Evolutionary conservation across 2,113 vertebrate species (phyloP).

Genomic region (Salvelinus alpinus): DNA sequence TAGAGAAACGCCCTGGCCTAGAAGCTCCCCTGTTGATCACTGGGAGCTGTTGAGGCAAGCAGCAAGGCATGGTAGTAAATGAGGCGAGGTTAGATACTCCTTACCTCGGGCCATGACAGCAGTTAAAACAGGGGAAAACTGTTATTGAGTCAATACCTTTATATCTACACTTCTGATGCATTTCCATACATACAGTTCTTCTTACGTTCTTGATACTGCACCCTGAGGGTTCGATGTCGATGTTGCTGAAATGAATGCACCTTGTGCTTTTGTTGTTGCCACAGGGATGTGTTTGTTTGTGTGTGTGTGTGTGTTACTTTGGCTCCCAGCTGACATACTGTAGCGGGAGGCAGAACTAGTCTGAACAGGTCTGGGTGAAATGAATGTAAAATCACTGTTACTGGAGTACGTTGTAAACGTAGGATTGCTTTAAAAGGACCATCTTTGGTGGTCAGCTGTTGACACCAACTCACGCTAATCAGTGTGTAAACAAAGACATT

Average conservation of each 20-base stretch:
- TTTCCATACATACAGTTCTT: constrained; percentile 27
- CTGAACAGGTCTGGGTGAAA: constrained; percentile 62
- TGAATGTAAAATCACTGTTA: constrained; percentile 44
- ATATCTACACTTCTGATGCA: constrained; percentile 30
- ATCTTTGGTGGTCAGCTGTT: constrained; percentile 72
- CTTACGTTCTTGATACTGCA: constrained; percentile 36
- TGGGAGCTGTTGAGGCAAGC: constrained; percentile 61
- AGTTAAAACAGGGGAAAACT: constrained; percentile 33
- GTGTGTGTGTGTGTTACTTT: constrained; percentile 14
- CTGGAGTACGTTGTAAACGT: constrained; percentile 21
- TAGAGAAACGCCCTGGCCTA: background rate
- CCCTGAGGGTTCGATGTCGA: constrained; percentile 33
- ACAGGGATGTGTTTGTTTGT: constrained; percentile 11
- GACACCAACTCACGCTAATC: constrained; percentile 76
- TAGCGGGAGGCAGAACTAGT: constrained; percentile 55
- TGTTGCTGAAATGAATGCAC: constrained; percentile 32
- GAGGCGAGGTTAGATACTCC: constrained; percentile 52
- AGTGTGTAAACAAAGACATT: constrained; percentile 74
- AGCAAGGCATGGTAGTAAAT: constrained; percentile 31
- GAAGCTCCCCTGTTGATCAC: constrained; percentile 2
- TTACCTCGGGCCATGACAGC: constrained; percentile 43
- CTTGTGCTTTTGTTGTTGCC: constrained; percentile 36
- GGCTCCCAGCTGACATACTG: constrained; percentile 46
- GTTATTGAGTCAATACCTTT: constrained; percentile 40
- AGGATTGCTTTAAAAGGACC: constrained; percentile 31